A percentile compares a stretch with the other conserved stretches of the same genome.
phyloP scores from a whole-genome alignment of 2,113 vertebrate genomes.

The Pedetes capensis region DNA sequence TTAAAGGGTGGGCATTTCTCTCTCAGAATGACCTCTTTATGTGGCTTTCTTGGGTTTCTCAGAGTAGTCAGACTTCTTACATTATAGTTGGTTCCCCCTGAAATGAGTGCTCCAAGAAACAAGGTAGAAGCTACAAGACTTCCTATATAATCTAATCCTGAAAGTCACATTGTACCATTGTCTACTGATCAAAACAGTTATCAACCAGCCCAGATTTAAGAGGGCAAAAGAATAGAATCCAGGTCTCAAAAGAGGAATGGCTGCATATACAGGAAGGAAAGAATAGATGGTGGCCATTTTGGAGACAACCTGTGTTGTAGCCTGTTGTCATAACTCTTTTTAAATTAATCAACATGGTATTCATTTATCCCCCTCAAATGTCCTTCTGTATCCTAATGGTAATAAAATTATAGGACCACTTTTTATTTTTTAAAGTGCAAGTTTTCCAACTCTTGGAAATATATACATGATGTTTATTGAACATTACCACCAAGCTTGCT shows the following conservation, averaged over 20 bases:
- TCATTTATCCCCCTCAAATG: slow-evolving; percentile 1
- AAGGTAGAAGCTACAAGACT: background rate
- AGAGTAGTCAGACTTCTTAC: background rate
- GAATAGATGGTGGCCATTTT: background rate
- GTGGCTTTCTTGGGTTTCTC: background rate
- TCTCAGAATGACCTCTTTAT: background rate
- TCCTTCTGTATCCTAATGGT: background rate
- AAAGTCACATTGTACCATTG: background rate
- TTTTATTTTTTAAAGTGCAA: slow-evolving; percentile 9
- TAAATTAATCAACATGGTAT: background rate
- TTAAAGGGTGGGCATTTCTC: background rate
- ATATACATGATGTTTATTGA: slow-evolving; percentile 52
- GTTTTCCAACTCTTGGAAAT: background rate
- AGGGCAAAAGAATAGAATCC: background rate
- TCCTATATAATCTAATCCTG: background rate
- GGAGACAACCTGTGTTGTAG: background rate
- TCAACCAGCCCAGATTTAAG: background rate
- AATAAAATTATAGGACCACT: background rate
- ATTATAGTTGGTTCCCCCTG: background rate
- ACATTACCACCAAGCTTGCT: background rate
- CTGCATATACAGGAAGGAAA: background rate
- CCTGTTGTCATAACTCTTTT: background rate
- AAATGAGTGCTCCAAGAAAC: background rate
- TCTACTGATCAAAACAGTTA: background rate
- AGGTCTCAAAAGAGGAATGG: background rate